These are phyloP conservation scores for Dolichopus griseipennis DNA, from an alignment of 2,888 invertebrate genomes.

Conservation along the genomic window DNA sequence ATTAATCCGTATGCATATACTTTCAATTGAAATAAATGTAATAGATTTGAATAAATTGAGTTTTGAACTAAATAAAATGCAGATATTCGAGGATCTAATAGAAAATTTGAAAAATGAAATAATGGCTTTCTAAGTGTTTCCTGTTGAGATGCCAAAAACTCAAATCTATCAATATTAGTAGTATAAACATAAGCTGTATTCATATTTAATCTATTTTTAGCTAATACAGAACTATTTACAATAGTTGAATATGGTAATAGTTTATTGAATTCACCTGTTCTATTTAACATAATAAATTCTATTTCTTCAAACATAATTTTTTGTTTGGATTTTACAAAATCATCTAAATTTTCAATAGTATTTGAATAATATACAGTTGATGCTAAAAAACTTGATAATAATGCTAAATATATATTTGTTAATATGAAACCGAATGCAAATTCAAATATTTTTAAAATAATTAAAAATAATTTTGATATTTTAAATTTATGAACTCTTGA, in stretches of 20 bases:
- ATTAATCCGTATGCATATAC: neutral
- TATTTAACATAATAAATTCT: neutral
- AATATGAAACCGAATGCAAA: neutral
- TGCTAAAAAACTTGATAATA: constrained; percentile 1
- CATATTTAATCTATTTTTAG: neutral
- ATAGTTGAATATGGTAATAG: neutral
- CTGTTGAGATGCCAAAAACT: neutral
- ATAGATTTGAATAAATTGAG: neutral
- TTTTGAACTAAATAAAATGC: neutral
- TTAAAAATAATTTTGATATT: neutral
- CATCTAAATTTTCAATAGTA: neutral
- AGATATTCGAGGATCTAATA: neutral
- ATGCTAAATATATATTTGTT: neutral
- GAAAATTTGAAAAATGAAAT: neutral
- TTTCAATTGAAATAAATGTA: neutral
- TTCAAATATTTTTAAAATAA: neutral
- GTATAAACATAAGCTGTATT: neutral
- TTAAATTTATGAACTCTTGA: neutral
- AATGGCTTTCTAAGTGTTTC: neutral
- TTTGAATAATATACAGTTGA: neutral
- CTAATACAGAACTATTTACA: neutral
- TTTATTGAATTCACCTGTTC: neutral
- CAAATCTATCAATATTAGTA: neutral
- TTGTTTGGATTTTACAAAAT: neutral
- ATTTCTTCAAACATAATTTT: neutral